Base-by-base conservation (phyloP, 2,797 vertebrate genomes). In the Sus cebifrons region DNA sequence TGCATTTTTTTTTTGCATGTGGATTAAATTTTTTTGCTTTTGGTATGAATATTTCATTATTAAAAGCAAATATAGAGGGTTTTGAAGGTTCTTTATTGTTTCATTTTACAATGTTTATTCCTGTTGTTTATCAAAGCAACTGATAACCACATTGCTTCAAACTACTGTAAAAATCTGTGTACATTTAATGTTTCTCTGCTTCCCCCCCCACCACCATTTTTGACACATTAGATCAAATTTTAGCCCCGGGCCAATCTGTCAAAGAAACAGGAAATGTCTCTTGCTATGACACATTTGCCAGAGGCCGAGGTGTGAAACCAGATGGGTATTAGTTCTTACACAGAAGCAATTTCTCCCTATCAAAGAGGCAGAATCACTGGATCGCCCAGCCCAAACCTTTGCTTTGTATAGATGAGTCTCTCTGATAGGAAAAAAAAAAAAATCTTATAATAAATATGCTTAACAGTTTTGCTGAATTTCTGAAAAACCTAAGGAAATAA, bases 151-250 rank as follows among this genome's bases (percentile, higher is more conserved):
- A 87, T 15, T 95, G 67, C 97, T 97, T 97, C 86, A 95, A 92
- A 95, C 67, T 90, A 84, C 96, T 91, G 78, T 97, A 97, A 98
- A 98, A 91, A 89, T 96, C 96, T 87, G 94, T 91, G 91, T 95
- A 94, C 62, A 60, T 82, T 97, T 97, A 94, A 95, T 91, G 81
- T 97, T 91, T 93, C 52, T 81, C 52, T 40, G 68, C 86, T 94
- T 95, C 96, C 93, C 88, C 88, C 95, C 25, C 70, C 68, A n/a
- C 95, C 94, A 98, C 93, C 96, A 97, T 95, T 98, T 98, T 98
- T 98, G 98, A 98, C 98, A 98, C 97, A 95, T 98, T 98, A 98
- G 98, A 99, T 99, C 98, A 98, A 98, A 98, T 99, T 98, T 98
- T 96, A 98, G 98, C 98, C 93, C 23, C 97, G 96, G 98, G 98